Conservation (phyloP, 2,797 vertebrate species). For the Gymnothorax reevesii region DNA sequence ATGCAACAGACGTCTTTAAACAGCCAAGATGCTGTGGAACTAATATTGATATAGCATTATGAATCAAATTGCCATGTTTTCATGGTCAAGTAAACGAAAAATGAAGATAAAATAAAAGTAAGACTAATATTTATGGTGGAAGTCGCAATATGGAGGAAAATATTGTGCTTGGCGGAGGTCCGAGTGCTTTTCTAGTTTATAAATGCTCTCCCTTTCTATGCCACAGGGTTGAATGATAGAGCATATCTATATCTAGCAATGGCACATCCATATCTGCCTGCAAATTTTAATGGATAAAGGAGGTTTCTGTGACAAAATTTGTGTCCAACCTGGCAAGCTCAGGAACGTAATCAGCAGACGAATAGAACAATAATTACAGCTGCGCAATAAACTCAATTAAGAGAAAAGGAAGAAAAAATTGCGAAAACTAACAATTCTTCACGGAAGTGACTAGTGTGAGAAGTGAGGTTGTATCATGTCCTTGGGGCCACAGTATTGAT, state of each 20-base stretch:
- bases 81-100: no score
- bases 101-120: no score
- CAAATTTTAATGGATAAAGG: background rate
- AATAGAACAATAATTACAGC: background rate
- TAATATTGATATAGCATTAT: no score
- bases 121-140: no score
- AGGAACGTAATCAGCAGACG: background rate
- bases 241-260: no score
- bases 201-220: background rate
- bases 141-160: no score
- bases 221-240: no score
- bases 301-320: background rate
- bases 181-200: background rate
- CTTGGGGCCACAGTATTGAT: background rate
- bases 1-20: no score
- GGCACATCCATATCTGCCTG: background rate
- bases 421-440: background rate
- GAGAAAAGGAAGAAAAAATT: background rate
- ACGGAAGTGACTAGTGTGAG: background rate
- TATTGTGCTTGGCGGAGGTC: no score
- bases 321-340: background rate
- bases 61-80: no score
- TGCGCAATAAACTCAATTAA: background rate
- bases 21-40: no score
- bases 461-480: background rate